phyloP scores from a whole-genome alignment of 2,888 invertebrate genomes.

The Chrysolina americana region DNA sequence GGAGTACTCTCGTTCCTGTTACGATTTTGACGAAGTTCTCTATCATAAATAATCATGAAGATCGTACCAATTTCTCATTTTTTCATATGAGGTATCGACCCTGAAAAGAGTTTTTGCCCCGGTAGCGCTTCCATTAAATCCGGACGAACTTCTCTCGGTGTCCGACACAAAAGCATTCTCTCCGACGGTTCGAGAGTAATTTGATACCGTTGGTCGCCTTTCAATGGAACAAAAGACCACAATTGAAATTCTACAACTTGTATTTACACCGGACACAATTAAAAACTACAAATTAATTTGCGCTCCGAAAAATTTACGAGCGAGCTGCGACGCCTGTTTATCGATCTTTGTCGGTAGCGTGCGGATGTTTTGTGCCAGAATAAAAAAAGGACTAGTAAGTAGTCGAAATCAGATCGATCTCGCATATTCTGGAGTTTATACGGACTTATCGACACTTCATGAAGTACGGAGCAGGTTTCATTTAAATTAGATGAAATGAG shows the following conservation, averaged over 20 bases:
- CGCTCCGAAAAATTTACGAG: slow-evolving; percentile 40
- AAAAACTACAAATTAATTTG: slow-evolving; percentile 58
- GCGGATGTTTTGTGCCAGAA: slow-evolving; percentile 5
- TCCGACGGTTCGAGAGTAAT: slow-evolving; percentile 53
- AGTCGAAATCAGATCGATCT: not conserved
- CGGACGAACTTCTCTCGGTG: slow-evolving; percentile 32
- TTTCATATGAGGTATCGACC: not conserved
- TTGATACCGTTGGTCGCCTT: slow-evolving; percentile 60
- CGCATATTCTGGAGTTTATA: not conserved
- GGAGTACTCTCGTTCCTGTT: no score
- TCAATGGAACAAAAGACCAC: slow-evolving; percentile 55
- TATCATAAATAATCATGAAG: no score
- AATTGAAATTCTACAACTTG: slow-evolving; percentile 58
- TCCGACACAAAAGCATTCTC: slow-evolving; percentile 50
- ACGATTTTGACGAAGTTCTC: no score
- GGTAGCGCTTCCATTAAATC: not conserved
- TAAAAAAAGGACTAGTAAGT: not conserved
- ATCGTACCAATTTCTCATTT: not conserved
- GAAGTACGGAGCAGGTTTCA: not conserved
- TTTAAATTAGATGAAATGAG: no score
- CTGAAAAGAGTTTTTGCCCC: not conserved
- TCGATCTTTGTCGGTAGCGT: slow-evolving; percentile 24
- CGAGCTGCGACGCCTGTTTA: slow-evolving; percentile 21
- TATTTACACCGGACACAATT: slow-evolving; percentile 55
- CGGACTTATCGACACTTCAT: not conserved